These are phyloP conservation scores for Neomicropteryx cornuta DNA, from an alignment of 1,140 invertebrate genomes.

Conservation along the genomic window DNA sequence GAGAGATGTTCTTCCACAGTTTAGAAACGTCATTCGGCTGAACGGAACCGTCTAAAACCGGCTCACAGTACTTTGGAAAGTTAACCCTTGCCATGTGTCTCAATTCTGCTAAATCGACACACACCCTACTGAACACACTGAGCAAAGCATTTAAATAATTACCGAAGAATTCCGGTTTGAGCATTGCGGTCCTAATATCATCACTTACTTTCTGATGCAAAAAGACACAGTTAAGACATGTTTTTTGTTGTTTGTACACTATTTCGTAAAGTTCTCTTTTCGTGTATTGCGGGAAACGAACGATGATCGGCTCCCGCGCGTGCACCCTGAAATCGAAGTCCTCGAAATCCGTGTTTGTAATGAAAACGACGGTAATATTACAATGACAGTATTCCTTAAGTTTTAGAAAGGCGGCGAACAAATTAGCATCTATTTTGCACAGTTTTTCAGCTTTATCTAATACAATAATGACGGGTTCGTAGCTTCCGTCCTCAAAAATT, in stretches of 20 bases:
- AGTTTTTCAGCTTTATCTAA: slow-evolving; percentile 73
- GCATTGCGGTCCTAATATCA: slow-evolving; percentile 22
- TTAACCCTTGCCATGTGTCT: slow-evolving; percentile 57
- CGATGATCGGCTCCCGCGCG: slow-evolving; percentile 58
- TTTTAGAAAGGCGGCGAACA: slow-evolving; percentile 50
- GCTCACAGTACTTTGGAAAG: slow-evolving; percentile 65
- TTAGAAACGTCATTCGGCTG: slow-evolving; percentile 48
- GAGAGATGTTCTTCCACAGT: slow-evolving; percentile 69
- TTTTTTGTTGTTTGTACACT: slow-evolving; percentile 36
- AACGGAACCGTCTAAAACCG: slow-evolving; percentile 47
- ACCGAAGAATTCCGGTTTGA: slow-evolving; percentile 53
- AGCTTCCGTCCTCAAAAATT: slow-evolving; percentile 20
- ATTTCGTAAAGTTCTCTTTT: slow-evolving; percentile 68
- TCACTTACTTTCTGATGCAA: slow-evolving; percentile 18
- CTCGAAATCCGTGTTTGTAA: slow-evolving; percentile 68
- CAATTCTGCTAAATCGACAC: slow-evolving; percentile 70
- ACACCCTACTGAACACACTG: slow-evolving; percentile 68
- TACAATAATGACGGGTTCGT: slow-evolving; percentile 47
- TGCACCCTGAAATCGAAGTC: slow-evolving; percentile 62
- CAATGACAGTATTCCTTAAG: slow-evolving; percentile 60
- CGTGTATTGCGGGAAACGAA: slow-evolving; percentile 74
- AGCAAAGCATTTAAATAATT: slow-evolving; percentile 72
- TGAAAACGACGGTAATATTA: slow-evolving; percentile 65
- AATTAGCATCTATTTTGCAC: slow-evolving; percentile 56
- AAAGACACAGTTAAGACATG: slow-evolving; percentile 24